Percentiles rank a stretch among this genome's conserved stretches.
Conservation (phyloP, 2,113 vertebrate genomes). For the Platichthys flesus region DNA sequence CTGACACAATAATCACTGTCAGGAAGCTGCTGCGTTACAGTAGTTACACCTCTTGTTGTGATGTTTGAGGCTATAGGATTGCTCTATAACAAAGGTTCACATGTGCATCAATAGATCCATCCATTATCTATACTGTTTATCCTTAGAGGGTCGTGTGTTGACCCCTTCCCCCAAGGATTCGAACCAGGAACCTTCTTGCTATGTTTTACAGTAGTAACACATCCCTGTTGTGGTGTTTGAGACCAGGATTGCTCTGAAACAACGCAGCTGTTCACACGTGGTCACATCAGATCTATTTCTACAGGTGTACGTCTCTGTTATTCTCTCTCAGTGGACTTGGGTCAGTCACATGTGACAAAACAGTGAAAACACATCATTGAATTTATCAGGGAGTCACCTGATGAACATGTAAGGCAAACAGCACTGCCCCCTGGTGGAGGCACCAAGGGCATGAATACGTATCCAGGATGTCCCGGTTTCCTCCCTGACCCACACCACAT, state of each 20-base stretch:
- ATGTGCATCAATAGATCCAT: too few species aligned
- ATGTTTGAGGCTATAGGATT: not conserved
- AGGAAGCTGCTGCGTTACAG: conserved; percentile 29
- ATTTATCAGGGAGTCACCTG: conserved; percentile 46
- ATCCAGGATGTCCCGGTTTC: too few species aligned
- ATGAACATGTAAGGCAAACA: not conserved
- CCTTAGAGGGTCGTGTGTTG: too few species aligned
- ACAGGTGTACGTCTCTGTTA: not conserved
- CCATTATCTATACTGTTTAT: too few species aligned
- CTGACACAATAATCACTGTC: conserved; percentile 11
- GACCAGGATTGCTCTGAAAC: too few species aligned
- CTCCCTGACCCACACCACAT: too few species aligned
- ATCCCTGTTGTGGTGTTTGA: too few species aligned
- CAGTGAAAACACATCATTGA: conserved; percentile 52
- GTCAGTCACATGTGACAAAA: conserved; percentile 54
- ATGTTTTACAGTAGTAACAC: too few species aligned
- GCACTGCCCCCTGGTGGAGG: conserved; percentile 62
- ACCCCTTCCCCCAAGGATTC: too few species aligned
- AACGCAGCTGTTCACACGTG: too few species aligned
- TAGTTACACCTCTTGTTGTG: conserved; percentile 11
- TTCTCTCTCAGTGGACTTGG: conserved; percentile 9
- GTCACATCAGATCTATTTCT: not conserved
- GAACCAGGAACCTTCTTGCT: too few species aligned
- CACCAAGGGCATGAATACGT: not conserved
- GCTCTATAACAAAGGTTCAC: conserved; percentile 7